Base-by-base conservation (phyloP, 2,888 invertebrate species). In the Troides oblongomaculatus region DNA sequence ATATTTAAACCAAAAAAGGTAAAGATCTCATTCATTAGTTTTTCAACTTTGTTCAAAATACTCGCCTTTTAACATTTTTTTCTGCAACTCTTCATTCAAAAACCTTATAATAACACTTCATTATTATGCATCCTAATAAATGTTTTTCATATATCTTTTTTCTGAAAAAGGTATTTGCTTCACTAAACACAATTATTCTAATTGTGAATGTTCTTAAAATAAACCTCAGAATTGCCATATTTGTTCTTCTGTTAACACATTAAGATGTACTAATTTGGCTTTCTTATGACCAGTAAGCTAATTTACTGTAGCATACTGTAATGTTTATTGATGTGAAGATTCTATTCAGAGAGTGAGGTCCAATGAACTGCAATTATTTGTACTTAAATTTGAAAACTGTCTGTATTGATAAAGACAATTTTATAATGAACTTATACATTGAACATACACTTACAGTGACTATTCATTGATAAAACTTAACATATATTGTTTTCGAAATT, bases 341-440 rank as follows among this genome's bases (percentile, higher is more conserved):
- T 50, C 23, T 39, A 60, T 56, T 60, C 53, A 64, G 61, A 50
- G 53, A 39, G 17, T 64, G 69, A 53, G 39, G 63, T 64, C 64
- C 60, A 69, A 59, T 65, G 56, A 69, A 64, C 64, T 69, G 69
- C 64, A 69, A 64, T 61, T 62, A 64, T 69, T 69, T 63, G 60
- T 64, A 61, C 58, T 68, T 63, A 30, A 53, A n/a, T 69, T 61
- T 69, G 50, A 64, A 65, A 57, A 60, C 39, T 25, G 14, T 62
- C 60, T 36, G 36, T 36, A 36, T 36, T 60, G 21, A 57, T 57
- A 57, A 10, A 57, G 21, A 57, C 57, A 57, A 57, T 23, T 50
- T 50, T 10, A 39, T 39, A 39, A 39, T 39, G 6, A 8, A 39
- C 10, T 39, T 50, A 50, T 50, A 50, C 50, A 50, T 50, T 39